A percentile compares a stretch with the other conserved stretches of the same genome.
phyloP scores from a whole-genome alignment of 2,113 vertebrate genomes.

The Mustela lutreola region DNA sequence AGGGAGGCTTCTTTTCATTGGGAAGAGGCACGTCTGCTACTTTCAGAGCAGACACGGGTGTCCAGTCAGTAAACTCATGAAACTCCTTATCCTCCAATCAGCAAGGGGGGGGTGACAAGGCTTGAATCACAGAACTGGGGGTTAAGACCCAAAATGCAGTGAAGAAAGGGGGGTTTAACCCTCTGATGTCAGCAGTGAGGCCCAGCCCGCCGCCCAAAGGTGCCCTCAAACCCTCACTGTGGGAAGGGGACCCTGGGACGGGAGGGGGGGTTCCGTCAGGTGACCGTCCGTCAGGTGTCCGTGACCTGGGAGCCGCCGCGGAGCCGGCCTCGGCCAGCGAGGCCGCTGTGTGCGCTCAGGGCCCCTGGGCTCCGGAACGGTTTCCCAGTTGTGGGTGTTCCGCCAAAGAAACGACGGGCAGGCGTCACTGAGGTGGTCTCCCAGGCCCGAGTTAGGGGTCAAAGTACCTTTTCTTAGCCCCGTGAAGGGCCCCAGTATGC shows the following conservation, averaged over 20 bases:
- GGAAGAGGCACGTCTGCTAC: neutral
- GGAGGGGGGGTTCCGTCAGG: neutral
- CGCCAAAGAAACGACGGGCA: neutral
- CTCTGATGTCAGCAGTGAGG: neutral
- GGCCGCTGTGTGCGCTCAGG: neutral
- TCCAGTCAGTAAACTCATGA: too few species aligned
- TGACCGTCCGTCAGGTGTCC: neutral
- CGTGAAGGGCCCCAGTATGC: neutral
- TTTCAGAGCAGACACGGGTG: neutral
- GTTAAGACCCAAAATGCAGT: fast-evolving
- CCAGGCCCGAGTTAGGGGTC: neutral
- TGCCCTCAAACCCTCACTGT: fast-evolving
- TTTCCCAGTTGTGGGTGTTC: neutral
- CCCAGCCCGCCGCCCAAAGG: neutral
- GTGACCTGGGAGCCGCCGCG: neutral
- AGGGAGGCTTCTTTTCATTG: neutral
- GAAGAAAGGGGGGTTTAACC: neutral
- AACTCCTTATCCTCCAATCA: too few species aligned
- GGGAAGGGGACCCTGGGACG: neutral
- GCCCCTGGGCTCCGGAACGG: neutral
- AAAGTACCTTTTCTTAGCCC: neutral
- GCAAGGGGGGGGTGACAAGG: neutral
- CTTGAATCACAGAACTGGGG: neutral
- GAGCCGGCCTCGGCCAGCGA: neutral
- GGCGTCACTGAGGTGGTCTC: neutral